Conservation (phyloP, 2,797 vertebrate genomes). For the Cetoscarus ocellatus region DNA sequence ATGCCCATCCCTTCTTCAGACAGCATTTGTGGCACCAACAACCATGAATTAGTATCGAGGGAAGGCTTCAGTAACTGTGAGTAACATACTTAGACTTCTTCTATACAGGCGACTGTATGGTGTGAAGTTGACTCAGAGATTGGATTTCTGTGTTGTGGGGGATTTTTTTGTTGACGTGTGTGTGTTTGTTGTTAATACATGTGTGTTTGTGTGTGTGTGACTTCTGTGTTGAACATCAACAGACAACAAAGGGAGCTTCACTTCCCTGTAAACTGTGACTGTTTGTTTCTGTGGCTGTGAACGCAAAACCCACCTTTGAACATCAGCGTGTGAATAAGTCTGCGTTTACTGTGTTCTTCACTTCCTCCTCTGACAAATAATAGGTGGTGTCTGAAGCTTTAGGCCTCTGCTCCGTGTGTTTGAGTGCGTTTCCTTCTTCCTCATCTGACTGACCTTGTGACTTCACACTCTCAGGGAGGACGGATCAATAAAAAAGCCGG, state of each 20-base stretch:
- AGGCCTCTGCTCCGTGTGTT: too few species aligned
- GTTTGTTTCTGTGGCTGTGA: conserved; percentile 32
- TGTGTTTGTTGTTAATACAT: conserved; percentile 14
- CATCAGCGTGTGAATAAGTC: conserved; percentile 16
- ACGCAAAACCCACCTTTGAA: conserved; percentile 13
- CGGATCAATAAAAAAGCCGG: conserved; percentile 33
- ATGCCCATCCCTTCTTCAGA: too few species aligned
- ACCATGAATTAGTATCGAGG: too few species aligned
- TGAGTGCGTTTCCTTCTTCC: conserved; percentile 42
- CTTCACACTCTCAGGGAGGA: conserved; percentile 47
- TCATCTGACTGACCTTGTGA: conserved; percentile 66
- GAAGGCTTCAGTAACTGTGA: too few species aligned
- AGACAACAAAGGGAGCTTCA: conserved; percentile 46
- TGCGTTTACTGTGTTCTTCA: background rate
- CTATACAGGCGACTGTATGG: too few species aligned
- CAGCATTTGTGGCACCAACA: too few species aligned
- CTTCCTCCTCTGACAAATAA: too few species aligned
- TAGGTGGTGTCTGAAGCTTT: too few species aligned
- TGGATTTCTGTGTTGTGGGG: too few species aligned
- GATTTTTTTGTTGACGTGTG: background rate
- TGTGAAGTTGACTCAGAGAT: too few species aligned
- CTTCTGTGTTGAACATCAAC: conserved; percentile 19
- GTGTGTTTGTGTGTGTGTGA: conserved; percentile 13
- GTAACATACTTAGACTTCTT: too few species aligned
- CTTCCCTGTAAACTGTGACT: conserved; percentile 39